Percentiles rank a stretch among this genome's conserved stretches.
phyloP scores from a whole-genome alignment of 2,888 invertebrate genomes.

The Agrotis segetum region DNA sequence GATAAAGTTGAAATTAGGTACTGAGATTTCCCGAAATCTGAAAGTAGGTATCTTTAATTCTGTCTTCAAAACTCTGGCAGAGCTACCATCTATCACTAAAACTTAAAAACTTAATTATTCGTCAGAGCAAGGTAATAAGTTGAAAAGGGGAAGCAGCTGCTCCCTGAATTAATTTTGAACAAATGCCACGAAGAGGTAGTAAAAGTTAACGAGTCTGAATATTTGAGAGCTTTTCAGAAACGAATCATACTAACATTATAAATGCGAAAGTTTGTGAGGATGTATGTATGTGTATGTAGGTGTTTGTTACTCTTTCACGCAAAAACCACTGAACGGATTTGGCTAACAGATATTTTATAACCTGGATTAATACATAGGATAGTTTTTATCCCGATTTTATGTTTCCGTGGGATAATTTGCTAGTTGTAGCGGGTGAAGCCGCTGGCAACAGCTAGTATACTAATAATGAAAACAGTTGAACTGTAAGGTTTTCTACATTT shows the following conservation, averaged over 20 bases:
- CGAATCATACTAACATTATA: no score
- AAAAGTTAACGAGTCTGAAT: slow-evolving; percentile 11
- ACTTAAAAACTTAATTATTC: slow-evolving; percentile 20
- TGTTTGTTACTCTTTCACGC: no score
- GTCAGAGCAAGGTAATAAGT: slow-evolving; percentile 5
- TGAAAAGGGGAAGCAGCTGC: slow-evolving; percentile 20
- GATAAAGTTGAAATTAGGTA: no score
- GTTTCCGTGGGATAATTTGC: no score
- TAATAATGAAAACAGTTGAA: slow-evolving; percentile 11
- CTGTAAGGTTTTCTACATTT: neutral
- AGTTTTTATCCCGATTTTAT: no score
- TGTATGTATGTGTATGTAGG: no score
- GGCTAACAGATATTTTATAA: no score
- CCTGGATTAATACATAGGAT: no score
- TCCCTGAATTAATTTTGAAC: slow-evolving; percentile 16
- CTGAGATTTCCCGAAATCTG: neutral
- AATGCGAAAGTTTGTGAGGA: no score
- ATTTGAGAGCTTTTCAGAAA: slow-evolving; percentile 20
- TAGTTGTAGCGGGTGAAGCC: no score
- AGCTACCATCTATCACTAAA: neutral
- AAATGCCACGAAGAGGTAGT: slow-evolving; percentile 14
- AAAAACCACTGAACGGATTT: no score
- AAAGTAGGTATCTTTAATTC: neutral
- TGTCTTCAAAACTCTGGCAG: neutral
- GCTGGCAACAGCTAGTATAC: no score